Evolutionary conservation across 2,113 vertebrate genomes (phyloP).

Genomic region (Alaudala cheleensis): DNA sequence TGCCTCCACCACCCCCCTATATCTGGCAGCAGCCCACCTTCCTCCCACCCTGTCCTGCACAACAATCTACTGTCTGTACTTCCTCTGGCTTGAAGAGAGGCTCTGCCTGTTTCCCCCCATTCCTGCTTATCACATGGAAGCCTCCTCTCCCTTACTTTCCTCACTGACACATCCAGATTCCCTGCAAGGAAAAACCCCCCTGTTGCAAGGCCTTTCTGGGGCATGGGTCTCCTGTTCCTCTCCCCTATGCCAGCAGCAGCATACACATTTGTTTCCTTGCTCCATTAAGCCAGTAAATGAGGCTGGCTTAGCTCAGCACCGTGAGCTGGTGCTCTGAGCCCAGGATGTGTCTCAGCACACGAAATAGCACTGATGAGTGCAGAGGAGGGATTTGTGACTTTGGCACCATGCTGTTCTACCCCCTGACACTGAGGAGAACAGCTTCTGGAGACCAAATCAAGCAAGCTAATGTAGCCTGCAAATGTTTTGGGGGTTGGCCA

Average conservation of each 20-base stretch:
- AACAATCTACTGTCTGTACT: neutral
- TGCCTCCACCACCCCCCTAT: neutral
- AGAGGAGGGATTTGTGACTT: neutral
- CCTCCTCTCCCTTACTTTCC: neutral
- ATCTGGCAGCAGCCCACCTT: neutral
- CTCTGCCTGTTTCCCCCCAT: neutral
- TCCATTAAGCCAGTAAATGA: slow-evolving; percentile 51
- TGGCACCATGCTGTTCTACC: slow-evolving; percentile 19
- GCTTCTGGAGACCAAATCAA: slow-evolving; percentile 30
- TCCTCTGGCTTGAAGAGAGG: neutral
- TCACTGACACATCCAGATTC: neutral
- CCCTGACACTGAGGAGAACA: slow-evolving; percentile 1
- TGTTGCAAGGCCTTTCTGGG: neutral
- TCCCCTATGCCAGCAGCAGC: neutral
- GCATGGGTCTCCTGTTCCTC: neutral
- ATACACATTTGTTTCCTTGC: slow-evolving; percentile 3
- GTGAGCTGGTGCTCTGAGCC: neutral
- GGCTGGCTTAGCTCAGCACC: neutral
- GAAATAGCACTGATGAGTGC: neutral
- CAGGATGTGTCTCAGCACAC: neutral
- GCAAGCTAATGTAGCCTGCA: slow-evolving; percentile 16
- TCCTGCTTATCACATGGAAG: neutral
- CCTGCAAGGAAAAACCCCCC: neutral
- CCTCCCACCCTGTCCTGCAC: neutral
- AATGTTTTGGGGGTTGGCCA: slow-evolving; percentile 53